phyloP scores from a whole-genome alignment of 2,113 vertebrate species.

The Phoxinus phoxinus region DNA sequence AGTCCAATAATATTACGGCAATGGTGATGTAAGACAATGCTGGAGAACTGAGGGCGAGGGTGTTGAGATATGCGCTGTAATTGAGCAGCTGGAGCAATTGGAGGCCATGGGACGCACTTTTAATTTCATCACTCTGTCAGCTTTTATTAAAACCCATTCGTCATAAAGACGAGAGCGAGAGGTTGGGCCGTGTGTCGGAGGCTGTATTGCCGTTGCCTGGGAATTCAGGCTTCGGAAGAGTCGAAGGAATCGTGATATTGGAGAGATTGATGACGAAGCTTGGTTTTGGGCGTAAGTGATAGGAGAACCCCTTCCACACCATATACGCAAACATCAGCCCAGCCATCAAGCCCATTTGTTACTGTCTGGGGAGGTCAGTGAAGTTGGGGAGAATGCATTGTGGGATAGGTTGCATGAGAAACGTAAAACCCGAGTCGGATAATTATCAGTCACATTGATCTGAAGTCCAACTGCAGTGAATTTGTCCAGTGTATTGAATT shows the following conservation, averaged over 20 bases:
- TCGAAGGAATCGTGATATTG: slow-evolving; percentile 61
- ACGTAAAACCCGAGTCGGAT: background rate
- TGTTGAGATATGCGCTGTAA: slow-evolving; percentile 76
- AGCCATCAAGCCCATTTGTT: slow-evolving; percentile 73
- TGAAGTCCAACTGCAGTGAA: slow-evolving; percentile 23
- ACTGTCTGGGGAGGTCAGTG: slow-evolving; percentile 69
- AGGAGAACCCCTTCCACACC: slow-evolving; percentile 57
- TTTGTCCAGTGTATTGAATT: slow-evolving; percentile 50
- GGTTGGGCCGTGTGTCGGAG: slow-evolving; percentile 4
- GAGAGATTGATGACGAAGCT: slow-evolving; percentile 76
- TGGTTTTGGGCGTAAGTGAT: slow-evolving; percentile 62
- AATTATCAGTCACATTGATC: slow-evolving; percentile 27
- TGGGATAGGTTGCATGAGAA: background rate
- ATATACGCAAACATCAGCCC: slow-evolving; percentile 52
- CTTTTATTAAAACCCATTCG: slow-evolving; percentile 84
- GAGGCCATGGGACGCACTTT: slow-evolving; percentile 74
- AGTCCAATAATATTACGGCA: slow-evolving; percentile 64
- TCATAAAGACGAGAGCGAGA: slow-evolving; percentile 66
- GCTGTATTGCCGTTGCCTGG: slow-evolving; percentile 65
- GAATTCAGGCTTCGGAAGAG: slow-evolving; percentile 64
- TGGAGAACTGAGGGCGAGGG: slow-evolving; percentile 65
- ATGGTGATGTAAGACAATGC: slow-evolving; percentile 70
- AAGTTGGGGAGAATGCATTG: slow-evolving; percentile 49
- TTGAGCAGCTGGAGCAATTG: slow-evolving; percentile 70
- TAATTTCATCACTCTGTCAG: slow-evolving; percentile 82